Conservation (phyloP, 2,113 vertebrate genomes). For the Mixornis gularis region DNA sequence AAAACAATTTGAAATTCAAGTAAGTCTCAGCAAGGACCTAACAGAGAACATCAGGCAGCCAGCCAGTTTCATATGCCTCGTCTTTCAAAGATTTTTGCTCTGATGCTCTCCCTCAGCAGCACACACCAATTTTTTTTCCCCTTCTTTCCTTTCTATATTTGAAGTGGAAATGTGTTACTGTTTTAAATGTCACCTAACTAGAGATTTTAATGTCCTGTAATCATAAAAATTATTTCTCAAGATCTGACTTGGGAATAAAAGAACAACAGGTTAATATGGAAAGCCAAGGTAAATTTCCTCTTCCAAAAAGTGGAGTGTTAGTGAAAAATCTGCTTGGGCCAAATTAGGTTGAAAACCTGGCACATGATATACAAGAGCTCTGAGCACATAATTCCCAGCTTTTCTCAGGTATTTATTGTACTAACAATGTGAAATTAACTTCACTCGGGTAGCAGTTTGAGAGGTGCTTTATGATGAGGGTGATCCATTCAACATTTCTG, state of each 20-base stretch:
- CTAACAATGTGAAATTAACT: not conserved
- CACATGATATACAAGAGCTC: not conserved
- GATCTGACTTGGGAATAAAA: not conserved
- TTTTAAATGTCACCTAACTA: not conserved
- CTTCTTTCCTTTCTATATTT: not conserved
- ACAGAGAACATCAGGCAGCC: not conserved
- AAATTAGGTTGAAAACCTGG: not conserved
- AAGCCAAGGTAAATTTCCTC: not conserved
- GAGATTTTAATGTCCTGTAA: not conserved
- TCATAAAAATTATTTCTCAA: not conserved
- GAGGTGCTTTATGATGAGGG: not conserved
- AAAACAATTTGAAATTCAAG: conserved; percentile 35
- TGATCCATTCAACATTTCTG: not conserved
- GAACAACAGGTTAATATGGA: not conserved
- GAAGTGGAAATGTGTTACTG: not conserved
- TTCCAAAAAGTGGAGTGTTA: not conserved
- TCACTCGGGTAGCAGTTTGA: not conserved
- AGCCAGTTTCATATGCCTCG: not conserved
- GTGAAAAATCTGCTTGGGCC: not conserved
- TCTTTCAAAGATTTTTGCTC: not conserved
- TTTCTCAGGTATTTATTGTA: not conserved
- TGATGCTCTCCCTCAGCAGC: not conserved
- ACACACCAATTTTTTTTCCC: not conserved
- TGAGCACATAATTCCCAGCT: not conserved
- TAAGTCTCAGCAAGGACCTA: not conserved